Evolutionary conservation across 2,113 vertebrate species (phyloP).

Genomic region (Amazona vittata): DNA sequence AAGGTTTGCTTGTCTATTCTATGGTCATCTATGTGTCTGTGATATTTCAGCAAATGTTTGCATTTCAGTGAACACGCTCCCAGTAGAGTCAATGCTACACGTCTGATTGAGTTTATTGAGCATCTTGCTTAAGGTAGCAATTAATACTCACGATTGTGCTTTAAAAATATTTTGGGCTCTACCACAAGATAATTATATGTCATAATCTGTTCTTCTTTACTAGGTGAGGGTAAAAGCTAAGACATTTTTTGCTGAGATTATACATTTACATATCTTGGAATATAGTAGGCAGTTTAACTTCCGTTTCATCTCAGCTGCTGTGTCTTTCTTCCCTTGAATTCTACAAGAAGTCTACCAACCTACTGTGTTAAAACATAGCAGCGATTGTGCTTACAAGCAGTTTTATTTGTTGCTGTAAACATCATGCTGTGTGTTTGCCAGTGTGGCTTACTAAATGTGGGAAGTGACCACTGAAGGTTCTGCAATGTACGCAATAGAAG

Average conservation of each 20-base stretch:
- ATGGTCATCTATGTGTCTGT: neutral
- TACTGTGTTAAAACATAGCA: neutral
- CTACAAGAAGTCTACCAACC: neutral
- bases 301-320: neutral
- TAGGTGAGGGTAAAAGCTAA: neutral
- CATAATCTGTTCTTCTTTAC: neutral
- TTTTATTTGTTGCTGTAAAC: neutral
- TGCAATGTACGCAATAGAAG: neutral
- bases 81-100: rapidly evolving
- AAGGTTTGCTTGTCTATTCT: neutral
- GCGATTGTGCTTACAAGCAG: neutral
- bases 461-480: neutral
- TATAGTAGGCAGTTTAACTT: neutral
- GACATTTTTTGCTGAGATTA: neutral
- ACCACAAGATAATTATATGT: neutral
- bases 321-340: neutral
- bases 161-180: neutral
- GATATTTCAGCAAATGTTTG: neutral
- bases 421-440: neutral
- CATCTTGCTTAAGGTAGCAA: neutral
- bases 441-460: neutral
- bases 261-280: neutral
- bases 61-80: neutral
- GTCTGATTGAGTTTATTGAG: neutral
- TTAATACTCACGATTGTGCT: neutral